Percentiles rank a stretch among this genome's conserved stretches.
Conservation (phyloP, 2,113 vertebrate genomes). For the Coregonus clupeaformis region DNA sequence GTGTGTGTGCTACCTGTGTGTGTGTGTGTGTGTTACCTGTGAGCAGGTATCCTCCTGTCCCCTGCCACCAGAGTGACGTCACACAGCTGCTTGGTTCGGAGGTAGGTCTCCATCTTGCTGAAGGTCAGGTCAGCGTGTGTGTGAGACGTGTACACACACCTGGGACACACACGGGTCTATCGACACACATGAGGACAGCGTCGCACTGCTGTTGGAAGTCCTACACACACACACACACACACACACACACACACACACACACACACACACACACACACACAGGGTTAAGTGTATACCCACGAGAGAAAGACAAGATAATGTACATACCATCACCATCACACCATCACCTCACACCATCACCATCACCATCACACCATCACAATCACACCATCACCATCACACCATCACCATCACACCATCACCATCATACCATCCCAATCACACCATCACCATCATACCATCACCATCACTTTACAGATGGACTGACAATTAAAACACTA, state of each 20-base stretch:
- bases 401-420: too few relatives aligned
- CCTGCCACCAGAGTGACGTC: constrained; percentile 93
- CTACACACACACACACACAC: constrained; percentile 57
- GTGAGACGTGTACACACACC: constrained; percentile 88
- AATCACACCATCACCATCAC: too few relatives aligned
- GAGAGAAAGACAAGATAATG: too few relatives aligned
- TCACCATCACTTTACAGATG: too few relatives aligned
- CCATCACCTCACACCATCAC: too few relatives aligned
- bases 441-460: too few relatives aligned
- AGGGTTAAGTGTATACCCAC: constrained; percentile 13
- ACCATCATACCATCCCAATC: too few relatives aligned
- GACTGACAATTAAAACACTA: too few relatives aligned
- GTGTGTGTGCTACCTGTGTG: background rate
- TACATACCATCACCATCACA: background rate
- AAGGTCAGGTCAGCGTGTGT: constrained; percentile 94
- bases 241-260: constrained; percentile 24
- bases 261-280: constrained; percentile 27
- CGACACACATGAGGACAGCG: constrained; percentile 84
- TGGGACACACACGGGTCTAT: constrained; percentile 93
- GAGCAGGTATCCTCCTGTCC: constrained; percentile 94
- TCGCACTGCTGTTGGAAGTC: constrained; percentile 89
- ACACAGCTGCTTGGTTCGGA: constrained; percentile 89
- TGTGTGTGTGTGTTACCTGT: constrained; percentile 77
- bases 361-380: too few relatives aligned
- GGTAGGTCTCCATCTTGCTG: constrained; percentile 96